Evolutionary conservation across 2,888 invertebrate species (phyloP), one percentile per base, ranked within the genome.

Genomic region (Hoplodrina ambigua): DNA sequence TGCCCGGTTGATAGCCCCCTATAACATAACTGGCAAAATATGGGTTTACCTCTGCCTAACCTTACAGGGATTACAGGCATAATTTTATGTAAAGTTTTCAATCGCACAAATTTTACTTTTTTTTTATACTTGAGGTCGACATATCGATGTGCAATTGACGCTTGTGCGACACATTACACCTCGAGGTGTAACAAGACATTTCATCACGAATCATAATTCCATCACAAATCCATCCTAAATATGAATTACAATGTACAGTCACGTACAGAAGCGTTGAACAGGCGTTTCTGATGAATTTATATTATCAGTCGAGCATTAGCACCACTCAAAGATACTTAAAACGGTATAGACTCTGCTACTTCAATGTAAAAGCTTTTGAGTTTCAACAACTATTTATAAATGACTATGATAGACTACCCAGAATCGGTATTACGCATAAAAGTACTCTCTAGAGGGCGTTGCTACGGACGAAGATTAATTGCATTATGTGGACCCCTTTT

Each of bases 281-380:
- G 66, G 46, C 19, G 52, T 62, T 69, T 63, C 62, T 44, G 37
- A 66, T 59, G 63, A 79, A 67, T 66, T 25, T 64, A 49, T 62
- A 65, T 64, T 64, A 81, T 81, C 63, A 56, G 66, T n/a, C 15
- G 64, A 72, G 52, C 54, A 72, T 55, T 72, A 69, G 20, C 63
- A 78, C 67, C 61, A 78, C 71, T 77, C 60, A 57, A 58, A 66
- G 11, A 20, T 30, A 67, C 49, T 73, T 64, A 49, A 56, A 55
- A 71, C 54, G 11, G 25, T 64, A 64, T 71, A 52, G 54, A 64
- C 53, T 79, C 56, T 10, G 19, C 54, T 63, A 64, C 63, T 80
- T 71, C n/a, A 53, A 10, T 50, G 49, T 71, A 62, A 68, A 75
- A 75, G 61, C 80, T 79, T 64, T 78, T 41, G 57, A 79, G 52